Base-by-base conservation (phyloP, 2,797 vertebrate species). In the Threskiornis aethiopicus region DNA sequence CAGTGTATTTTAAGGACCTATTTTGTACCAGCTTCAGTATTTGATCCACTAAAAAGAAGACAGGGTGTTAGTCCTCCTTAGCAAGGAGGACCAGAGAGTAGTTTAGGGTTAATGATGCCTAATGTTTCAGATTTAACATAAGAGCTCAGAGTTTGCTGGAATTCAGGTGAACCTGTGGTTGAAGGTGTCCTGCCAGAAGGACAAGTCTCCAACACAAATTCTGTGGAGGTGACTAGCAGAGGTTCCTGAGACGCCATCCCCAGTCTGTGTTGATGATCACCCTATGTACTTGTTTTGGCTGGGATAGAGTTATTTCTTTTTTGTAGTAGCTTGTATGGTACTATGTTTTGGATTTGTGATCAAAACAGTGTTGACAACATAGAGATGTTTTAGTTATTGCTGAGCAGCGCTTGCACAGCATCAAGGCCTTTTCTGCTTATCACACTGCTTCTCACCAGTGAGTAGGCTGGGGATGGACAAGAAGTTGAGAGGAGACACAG, bases 171-270 rank as follows among this genome's bases (percentile, higher is more conserved):
- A 44, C 37, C 25, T 82, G 31, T 42, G 37, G 41, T 33, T 33
- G 58, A 67, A 54, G 11, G 19, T 75, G 28, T 39, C 77, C 33
- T 58, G 21, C 9, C 6, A 13, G 31, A 73, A 75, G 62, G 58
- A 44, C 35, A 83, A 72, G 16, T 49, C 42, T 83, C 17, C 64
- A n/a, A 33, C 0, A 57, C 37, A 72, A 76, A 31, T 57, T 54
- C 26, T 0, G 0, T 64, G 62, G 22, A 37, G 29, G 24, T 69
- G 58, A 13, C 16, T 69, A 31, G 1, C 2, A 83, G 17, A 33
- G 5, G 25, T 12, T 65, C 16, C 37, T 1, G 4, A 57, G 20
- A 24, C 57, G 5, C 19, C 69, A 21, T 1, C 21, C 16, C 3
- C 7, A 10, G 21, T 37, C 39, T 73, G 11, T 58, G 13, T 33